These are phyloP conservation scores for Eurystomus gularis DNA, from an alignment of 2,113 vertebrate genomes.

Conservation along the genomic window DNA sequence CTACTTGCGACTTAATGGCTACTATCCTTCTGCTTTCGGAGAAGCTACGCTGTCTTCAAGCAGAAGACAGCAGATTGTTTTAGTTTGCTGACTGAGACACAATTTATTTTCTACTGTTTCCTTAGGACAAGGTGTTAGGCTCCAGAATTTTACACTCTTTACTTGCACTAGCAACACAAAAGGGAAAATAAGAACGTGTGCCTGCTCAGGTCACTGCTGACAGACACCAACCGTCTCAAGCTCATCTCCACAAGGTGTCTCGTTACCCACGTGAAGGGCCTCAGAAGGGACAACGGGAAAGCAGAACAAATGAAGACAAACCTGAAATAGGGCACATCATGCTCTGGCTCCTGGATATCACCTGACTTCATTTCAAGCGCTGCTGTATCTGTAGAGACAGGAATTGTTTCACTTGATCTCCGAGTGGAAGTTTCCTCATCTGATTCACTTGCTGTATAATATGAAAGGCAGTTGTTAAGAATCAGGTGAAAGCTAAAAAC, in stretches of 20 bases:
- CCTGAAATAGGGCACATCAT: slow-evolving; percentile 79
- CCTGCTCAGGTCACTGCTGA: not conserved
- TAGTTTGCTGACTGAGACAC: not conserved
- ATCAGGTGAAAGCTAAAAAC: not conserved
- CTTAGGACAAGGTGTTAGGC: not conserved
- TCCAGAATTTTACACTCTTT: not conserved
- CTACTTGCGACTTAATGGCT: not conserved
- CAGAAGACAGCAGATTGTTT: not conserved
- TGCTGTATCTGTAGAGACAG: not conserved
- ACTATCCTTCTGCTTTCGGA: not conserved
- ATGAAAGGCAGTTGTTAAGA: not conserved
- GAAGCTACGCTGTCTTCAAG: not conserved
- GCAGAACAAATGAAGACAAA: slow-evolving; percentile 16
- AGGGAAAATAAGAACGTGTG: not conserved
- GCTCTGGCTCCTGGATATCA: slow-evolving; percentile 4
- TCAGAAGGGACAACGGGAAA: not conserved
- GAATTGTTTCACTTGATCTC: not conserved
- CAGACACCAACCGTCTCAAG: not conserved
- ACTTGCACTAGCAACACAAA: not conserved
- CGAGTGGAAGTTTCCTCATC: not conserved
- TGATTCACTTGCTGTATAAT: slow-evolving; percentile 34
- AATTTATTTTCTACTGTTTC: not conserved
- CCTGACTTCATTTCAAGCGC: not conserved
- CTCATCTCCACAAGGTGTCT: not conserved
- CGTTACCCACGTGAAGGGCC: fast-evolving